Conservation (phyloP, 2,888 invertebrate species). For the Unio pictorum region DNA sequence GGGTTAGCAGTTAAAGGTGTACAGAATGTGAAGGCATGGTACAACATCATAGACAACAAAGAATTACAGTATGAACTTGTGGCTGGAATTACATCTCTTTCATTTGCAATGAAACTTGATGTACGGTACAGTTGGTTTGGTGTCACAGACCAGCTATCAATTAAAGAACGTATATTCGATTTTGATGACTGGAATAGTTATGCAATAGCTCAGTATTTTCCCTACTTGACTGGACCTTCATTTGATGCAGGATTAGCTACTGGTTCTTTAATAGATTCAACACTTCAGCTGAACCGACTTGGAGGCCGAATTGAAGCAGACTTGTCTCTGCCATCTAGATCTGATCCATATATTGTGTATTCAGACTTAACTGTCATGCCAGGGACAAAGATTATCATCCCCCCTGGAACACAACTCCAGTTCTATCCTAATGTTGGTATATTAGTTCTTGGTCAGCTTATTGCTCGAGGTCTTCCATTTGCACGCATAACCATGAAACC, state of each 20-base stretch:
- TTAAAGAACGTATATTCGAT: constrained; percentile 91
- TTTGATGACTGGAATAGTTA: constrained; percentile 99
- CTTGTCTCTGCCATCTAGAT: constrained; percentile 46
- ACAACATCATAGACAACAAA: constrained; percentile 86
- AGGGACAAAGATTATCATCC: constrained; percentile 86
- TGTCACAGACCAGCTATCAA: constrained; percentile 80
- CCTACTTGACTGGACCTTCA: constrained; percentile 81
- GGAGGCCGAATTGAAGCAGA: constrained; percentile 78
- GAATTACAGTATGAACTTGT: constrained; percentile 85
- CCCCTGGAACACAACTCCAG: constrained; percentile 91
- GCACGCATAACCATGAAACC: constrained; percentile 35
- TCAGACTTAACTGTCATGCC: constrained; percentile 98
- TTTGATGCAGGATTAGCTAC: constrained; percentile 48
- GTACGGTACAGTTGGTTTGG: constrained; percentile 99
- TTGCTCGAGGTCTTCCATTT: constrained; percentile 81
- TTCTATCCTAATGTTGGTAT: constrained; percentile 97
- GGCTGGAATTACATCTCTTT: constrained; percentile 88
- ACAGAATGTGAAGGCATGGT: constrained; percentile 91
- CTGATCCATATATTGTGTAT: constrained; percentile 74
- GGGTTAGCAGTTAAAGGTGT: constrained; percentile 94
- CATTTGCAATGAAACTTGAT: constrained; percentile 88
- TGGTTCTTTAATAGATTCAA: constrained; percentile 44
- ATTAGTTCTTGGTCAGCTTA: constrained; percentile 90
- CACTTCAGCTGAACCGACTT: constrained; percentile 54
- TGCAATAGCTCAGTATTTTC: constrained; percentile 91